Evolutionary conservation across 2,888 invertebrate species (phyloP).

Genomic region (Phyllotreta striolata): DNA sequence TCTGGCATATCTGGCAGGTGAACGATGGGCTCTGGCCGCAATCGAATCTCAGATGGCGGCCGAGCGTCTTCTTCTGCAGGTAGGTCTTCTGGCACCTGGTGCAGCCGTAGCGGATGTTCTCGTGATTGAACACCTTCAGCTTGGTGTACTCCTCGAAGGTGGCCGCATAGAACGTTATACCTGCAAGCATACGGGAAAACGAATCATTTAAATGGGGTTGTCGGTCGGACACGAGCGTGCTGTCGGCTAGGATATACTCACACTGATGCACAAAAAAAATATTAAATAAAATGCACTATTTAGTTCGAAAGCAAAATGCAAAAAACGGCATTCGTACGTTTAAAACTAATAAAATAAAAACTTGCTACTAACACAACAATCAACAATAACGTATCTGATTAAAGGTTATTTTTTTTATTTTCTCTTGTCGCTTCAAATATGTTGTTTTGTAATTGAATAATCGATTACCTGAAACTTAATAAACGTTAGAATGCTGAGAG

Average conservation of each 20-base stretch:
- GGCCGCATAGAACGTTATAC: conserved; percentile 54
- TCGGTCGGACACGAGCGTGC: conserved; percentile 2
- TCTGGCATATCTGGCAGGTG: conserved; percentile 54
- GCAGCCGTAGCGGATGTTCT: conserved; percentile 55
- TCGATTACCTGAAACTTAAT: no score
- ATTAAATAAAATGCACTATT: conserved; percentile 11
- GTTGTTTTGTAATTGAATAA: no score
- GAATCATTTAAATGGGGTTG: conserved; percentile 27
- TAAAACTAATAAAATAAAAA: no score
- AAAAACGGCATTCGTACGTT: neutral
- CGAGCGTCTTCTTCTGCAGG: conserved; percentile 58
- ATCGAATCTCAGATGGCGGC: conserved; percentile 62
- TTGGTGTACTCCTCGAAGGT: conserved; percentile 56
- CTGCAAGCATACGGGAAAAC: conserved; percentile 47
- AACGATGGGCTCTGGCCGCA: conserved; percentile 60
- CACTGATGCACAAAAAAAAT: conserved; percentile 35
- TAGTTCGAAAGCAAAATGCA: neutral
- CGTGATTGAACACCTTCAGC: conserved; percentile 54
- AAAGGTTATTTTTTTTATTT: no score
- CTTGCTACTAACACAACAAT: no score
- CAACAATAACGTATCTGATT: no score
- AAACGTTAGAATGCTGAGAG: no score
- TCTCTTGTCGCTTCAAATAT: no score
- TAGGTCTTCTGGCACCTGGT: conserved; percentile 56
- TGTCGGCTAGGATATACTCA: conserved; percentile 39